Evolutionary conservation across 2,113 vertebrate species (phyloP), one percentile per base, ranked within the genome.

Genomic region (Tretioscincus oriximinensis): DNA sequence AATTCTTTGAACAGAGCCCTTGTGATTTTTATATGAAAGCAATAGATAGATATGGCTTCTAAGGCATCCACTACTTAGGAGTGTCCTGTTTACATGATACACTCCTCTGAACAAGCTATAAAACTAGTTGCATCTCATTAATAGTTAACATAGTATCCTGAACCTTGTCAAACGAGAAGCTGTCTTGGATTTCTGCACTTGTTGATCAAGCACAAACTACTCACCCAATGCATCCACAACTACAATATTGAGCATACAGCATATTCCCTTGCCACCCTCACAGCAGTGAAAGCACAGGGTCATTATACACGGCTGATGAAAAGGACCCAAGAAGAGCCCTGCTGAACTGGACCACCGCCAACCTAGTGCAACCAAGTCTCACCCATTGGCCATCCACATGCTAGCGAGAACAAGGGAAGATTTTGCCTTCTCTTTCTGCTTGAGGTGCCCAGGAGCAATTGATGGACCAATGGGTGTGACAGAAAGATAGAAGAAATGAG

Each of bases 91-190:
- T 71, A 58, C 3, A 51, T 6, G 35, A 7, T 18, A 63, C 4
- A 73, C 45, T 58, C 74, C 16, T 12, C 65, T 51, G 63, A 72
- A 81, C 81, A 29, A 35, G 58, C 45, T 76, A 20, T 76, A 86
- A 87, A 86, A 76, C 4, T 67, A 76, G 64, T 18, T 77, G 77
- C 16, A 65, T 6, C 18, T 28, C 83, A 28, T 78, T 82, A 80
- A 58, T 78, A 21, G 9, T 74, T 28, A 64, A 82, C 35, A 66
- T 4, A 78, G 0, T 26, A 28, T 35, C 31, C 16, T 68, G 85
- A 85, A 69, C 26, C 4, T 21, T 80, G 76, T 84, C 66, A 41
- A 86, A 82, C 73, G 21, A 12, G 73, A 81, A 73, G 60, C 16
- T 22, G 11, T 65, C 22, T 65, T 22, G 31, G 3, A 47, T 18